Base-by-base conservation (phyloP, 1,140 invertebrate species). In the Lepidurus couesii region DNA sequence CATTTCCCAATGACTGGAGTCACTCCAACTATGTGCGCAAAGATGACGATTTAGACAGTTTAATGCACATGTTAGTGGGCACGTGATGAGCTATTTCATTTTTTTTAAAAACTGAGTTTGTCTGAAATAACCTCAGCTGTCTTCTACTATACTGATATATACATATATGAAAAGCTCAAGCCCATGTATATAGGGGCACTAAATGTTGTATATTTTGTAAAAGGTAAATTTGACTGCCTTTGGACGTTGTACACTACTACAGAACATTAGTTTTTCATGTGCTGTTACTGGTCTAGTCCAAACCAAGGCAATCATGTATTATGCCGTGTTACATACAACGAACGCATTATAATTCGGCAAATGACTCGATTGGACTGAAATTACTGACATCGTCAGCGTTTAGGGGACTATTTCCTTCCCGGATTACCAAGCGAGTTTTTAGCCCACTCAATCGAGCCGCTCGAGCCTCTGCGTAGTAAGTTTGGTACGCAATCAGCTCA, bases 361-460 rank as follows among this genome's bases (percentile, higher is more conserved):
- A 75, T n/a, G 34, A 75, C 44, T 45, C 13, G 21, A 77, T 47
- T 77, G 45, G 44, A 26, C 86, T 84, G 82, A 89, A 93, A 13
- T 86, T 84, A 45, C 86, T 83, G 79, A 86, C 85, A 8, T 90
- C 89, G 79, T 90, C 90, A 10, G 89, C 87, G 7, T 88, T 86
- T 0, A 94, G 84, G 5, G 88, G 84, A 1, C 88, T 88, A 84
- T 95, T 95, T 43, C 93, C 95, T 78, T 93, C 90, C 74, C 95
- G 89, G 75, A 88, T 85, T 0, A 95, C 89, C 24, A 97, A 82
- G 2, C 89, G 86, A 34, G 88, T 86, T 47, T 88, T 86, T 75
- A 95, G 81, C 9, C 93, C 94, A 1, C 92, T 92, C 73, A 86
- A 85, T 44, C 87, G 87, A 5, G 95, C 95, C 81, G 95, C 95